Percentiles rank a stretch among this genome's conserved stretches.
These are phyloP conservation scores for Tetranychus truncatus DNA, from an alignment of 2,888 invertebrate genomes.

Conservation along the genomic window DNA sequence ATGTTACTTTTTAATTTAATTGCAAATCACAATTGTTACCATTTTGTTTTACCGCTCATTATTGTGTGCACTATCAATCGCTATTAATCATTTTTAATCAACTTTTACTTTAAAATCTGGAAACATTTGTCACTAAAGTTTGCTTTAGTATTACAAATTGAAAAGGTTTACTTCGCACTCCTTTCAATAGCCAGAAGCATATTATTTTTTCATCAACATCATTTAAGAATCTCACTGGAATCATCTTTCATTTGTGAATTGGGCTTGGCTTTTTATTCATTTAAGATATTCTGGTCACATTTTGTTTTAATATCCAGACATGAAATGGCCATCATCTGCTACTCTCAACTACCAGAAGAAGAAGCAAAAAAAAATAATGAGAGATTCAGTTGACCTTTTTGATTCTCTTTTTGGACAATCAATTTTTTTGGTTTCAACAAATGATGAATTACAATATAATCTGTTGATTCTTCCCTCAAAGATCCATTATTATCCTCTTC, in stretches of 20 bases:
- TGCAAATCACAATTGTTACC: neutral
- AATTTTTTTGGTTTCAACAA: no score
- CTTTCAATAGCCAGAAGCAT: neutral
- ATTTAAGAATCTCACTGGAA: neutral
- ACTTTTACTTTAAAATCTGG: no score
- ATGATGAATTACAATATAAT: no score
- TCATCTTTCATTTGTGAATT: neutral
- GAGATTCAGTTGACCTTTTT: no score
- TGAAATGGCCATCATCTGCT: neutral
- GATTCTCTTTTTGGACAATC: no score
- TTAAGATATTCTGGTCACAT: neutral
- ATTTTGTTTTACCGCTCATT: no score
- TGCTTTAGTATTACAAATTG: neutral
- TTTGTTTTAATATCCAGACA: neutral
- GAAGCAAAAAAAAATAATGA: no score
- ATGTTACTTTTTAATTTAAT: neutral
- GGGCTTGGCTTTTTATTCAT: neutral
- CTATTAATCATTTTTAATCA: no score
- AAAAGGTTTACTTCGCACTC: neutral
- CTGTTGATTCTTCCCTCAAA: no score
- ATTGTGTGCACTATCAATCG: no score
- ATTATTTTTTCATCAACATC: neutral
- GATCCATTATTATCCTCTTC: no score
- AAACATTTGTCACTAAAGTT: no score
- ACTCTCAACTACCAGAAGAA: neutral